Percentiles rank a stretch among this genome's conserved stretches.
Conservation (phyloP, 2,888 invertebrate genomes). For the Tinea semifulvella region DNA sequence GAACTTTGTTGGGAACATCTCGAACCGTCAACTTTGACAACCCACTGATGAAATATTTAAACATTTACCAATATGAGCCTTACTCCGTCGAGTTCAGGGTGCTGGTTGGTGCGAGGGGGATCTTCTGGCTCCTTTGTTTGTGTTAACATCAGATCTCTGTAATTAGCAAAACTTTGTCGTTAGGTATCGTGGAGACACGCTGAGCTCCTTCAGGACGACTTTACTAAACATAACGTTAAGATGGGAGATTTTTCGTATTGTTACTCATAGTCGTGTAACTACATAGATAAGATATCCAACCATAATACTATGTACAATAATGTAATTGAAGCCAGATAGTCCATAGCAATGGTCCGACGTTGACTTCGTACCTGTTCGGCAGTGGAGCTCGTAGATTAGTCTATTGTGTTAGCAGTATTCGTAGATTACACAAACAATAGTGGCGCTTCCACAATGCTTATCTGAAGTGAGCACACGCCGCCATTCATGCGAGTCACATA, state of each 20-base stretch:
- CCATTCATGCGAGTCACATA: background rate
- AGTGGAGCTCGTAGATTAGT: slow-evolving; percentile 8
- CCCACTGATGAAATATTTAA: background rate
- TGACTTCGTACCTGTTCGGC: slow-evolving; percentile 4
- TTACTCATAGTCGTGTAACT: no score
- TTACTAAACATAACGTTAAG: no score
- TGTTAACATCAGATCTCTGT: slow-evolving; percentile 4
- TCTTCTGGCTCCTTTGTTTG: slow-evolving; percentile 9
- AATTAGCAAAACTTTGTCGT: slow-evolving; percentile 11
- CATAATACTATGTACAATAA: no score
- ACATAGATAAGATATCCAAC: no score
- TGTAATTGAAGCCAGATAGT: no score
- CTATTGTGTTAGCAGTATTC: slow-evolving; percentile 12
- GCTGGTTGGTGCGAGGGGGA: no score
- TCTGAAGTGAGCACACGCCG: slow-evolving; percentile 2
- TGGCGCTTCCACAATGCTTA: slow-evolving; percentile 10
- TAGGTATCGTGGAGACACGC: slow-evolving; percentile 1
- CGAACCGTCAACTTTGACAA: slow-evolving; percentile 8
- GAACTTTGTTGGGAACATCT: background rate
- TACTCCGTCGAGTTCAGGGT: no score
- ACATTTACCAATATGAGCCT: no score
- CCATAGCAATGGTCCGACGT: no score
- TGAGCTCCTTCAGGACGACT: background rate
- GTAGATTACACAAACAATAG: slow-evolving; percentile 13
- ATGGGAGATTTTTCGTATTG: no score